Evolutionary conservation across 1,140 invertebrate species (phyloP), one percentile per base, ranked within the genome.

Genomic region (Bombus difficillimus): DNA sequence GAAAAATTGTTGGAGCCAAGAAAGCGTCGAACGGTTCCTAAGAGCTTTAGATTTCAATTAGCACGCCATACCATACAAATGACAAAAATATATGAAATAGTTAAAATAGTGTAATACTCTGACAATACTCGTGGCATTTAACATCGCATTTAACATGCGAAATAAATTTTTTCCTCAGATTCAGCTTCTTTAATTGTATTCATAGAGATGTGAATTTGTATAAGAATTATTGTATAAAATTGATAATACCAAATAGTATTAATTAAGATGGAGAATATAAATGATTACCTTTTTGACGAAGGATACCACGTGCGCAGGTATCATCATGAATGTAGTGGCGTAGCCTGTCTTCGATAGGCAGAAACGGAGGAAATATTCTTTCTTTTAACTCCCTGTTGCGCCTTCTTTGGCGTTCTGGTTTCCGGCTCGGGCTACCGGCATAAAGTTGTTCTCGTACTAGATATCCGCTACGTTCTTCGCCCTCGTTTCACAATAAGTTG

Each of bases 241-340:
- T 18, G 47, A 53, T 22, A 47, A 47, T 18, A 47, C 0, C 5
- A 53, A 53, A 53, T 53, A 8, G 47, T 22, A 8, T 53, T 28
- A 59, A 59, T 59, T 28, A 18, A 22, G 25, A 34, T 28, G 8
- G 1, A 57, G n/a, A 76, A 28, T 12, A 39, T 0, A n/a, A n/a
- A 8, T 62, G 34, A 8, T 78, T 43, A 98, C 97, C 97, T 97
- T 98, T 92, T 97, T 98, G 96, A 98, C 97, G 94, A 97, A 97
- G 89, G 97, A 97, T 96, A 97, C 97, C 89, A 97, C 97, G 93
- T 97, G 80, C 37, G 80, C 86, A n/a, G 69, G 86, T 79, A 90
- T 86, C 89, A 90, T 90, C 76, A 34, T 90, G 88, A 37, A 22
- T n/a, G 66, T 37, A 74, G 34, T 87, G 9, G 34, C 39, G 15